These are phyloP conservation scores for Planiliza haematocheilus DNA, from an alignment of 2,113 vertebrate genomes.

Conservation along the genomic window DNA sequence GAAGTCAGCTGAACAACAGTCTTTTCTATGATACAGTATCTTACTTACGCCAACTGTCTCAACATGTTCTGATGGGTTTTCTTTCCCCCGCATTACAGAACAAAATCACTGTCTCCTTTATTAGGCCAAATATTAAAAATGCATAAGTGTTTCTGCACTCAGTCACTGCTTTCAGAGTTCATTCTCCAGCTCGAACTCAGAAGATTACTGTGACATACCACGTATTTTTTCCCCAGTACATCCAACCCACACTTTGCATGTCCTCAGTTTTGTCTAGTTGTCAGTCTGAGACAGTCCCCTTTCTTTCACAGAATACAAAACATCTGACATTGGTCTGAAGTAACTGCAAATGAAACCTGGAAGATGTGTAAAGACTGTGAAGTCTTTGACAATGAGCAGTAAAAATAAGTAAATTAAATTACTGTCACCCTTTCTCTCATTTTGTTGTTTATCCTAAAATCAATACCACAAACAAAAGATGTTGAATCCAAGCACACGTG, in stretches of 20 bases:
- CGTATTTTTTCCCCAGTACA: neutral
- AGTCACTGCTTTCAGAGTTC: too few species aligned
- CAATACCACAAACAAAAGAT: neutral
- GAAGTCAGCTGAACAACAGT: too few species aligned
- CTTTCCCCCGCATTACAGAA: too few species aligned
- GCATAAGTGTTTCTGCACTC: too few species aligned
- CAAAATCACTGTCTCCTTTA: too few species aligned
- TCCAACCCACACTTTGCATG: neutral
- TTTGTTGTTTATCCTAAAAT: neutral
- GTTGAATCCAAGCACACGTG: neutral
- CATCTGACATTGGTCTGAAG: neutral
- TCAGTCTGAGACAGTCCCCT: neutral
- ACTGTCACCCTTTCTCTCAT: constrained; percentile 17
- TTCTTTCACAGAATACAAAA: neutral
- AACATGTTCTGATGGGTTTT: too few species aligned
- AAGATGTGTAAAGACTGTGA: neutral
- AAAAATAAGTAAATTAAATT: neutral
- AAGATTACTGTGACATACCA: neutral
- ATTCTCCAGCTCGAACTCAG: too few species aligned
- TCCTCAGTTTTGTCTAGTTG: neutral
- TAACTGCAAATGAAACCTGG: constrained; percentile 6
- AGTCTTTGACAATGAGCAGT: neutral
- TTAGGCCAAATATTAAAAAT: too few species aligned
- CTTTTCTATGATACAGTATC: too few species aligned
- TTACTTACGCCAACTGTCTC: too few species aligned